A percentile compares a stretch with the other conserved stretches of the same genome.
Evolutionary conservation across 2,113 vertebrate genomes (phyloP).

Genomic region (Lucifuga dentata): DNA sequence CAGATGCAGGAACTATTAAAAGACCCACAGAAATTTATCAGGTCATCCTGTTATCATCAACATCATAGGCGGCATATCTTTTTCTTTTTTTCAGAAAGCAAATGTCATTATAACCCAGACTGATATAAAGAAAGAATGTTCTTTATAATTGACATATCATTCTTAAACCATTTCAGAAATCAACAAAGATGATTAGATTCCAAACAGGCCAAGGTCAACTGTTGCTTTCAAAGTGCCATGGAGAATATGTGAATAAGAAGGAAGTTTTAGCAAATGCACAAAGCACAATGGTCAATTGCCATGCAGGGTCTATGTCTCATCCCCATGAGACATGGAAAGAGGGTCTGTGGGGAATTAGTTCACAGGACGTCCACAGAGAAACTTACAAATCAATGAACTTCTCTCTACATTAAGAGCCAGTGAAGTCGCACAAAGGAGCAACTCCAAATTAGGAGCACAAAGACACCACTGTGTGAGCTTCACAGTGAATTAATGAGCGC

Average conservation of each 20-base stretch:
- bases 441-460: slow-evolving; percentile 81
- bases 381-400: slow-evolving; percentile 69
- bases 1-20: no score
- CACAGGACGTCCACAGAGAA: slow-evolving; percentile 66
- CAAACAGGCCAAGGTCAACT: not conserved
- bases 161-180: not conserved
- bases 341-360: slow-evolving; percentile 65
- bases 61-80: no score
- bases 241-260: slow-evolving; percentile 51
- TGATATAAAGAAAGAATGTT: not conserved
- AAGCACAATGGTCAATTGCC: slow-evolving; percentile 67
- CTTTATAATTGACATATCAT: not conserved
- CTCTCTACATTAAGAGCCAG: slow-evolving; percentile 72
- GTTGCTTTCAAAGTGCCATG: slow-evolving; percentile 17
- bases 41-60: no score
- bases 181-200: not conserved
- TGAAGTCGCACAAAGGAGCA: slow-evolving; percentile 79
- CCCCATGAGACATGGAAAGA: slow-evolving; percentile 60
- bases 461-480: slow-evolving; percentile 77
- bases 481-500: slow-evolving; percentile 79
- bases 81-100: no score
- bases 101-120: no score
- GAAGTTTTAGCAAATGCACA: slow-evolving; percentile 41
- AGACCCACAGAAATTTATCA: no score
- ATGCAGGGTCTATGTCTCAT: slow-evolving; percentile 64